Conservation (phyloP, 2,888 invertebrate genomes). For the Sycophila texana region DNA sequence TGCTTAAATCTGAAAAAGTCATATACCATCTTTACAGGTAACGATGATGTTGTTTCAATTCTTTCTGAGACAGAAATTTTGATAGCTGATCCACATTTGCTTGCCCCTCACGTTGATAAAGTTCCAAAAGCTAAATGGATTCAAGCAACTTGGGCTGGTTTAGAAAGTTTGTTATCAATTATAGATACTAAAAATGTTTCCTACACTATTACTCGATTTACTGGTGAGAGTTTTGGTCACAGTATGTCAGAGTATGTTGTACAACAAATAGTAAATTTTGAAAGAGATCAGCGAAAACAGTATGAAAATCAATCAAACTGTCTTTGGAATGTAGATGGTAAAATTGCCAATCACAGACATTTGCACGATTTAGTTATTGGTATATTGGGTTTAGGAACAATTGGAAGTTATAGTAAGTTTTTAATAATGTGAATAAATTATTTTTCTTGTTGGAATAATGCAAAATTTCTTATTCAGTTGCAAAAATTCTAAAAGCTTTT, state of each 20-base stretch:
- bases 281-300: conserved; percentile 73
- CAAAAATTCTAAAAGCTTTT: conserved; percentile 74
- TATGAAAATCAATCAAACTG: conserved; percentile 70
- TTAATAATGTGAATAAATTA: conserved; percentile 28
- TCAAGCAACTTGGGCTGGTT: conserved; percentile 77
- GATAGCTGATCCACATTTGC: conserved; percentile 73
- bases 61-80: conserved; percentile 73
- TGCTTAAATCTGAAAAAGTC: no score
- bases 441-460: conserved; percentile 20
- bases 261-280: conserved; percentile 76
- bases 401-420: conserved; percentile 76
- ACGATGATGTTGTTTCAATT: conserved; percentile 40
- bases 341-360: conserved; percentile 70
- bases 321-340: conserved; percentile 71
- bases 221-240: conserved; percentile 75
- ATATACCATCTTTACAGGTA: not conserved
- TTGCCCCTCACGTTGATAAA: conserved; percentile 71
- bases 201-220: conserved; percentile 73
- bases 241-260: conserved; percentile 78
- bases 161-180: conserved; percentile 64
- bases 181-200: conserved; percentile 60
- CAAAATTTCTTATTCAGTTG: conserved; percentile 72
- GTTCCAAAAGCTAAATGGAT: conserved; percentile 75
- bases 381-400: conserved; percentile 78
- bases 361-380: conserved; percentile 76